Evolutionary conservation across 2,888 invertebrate genomes (phyloP).

Genomic region (Phorcus lineatus): DNA sequence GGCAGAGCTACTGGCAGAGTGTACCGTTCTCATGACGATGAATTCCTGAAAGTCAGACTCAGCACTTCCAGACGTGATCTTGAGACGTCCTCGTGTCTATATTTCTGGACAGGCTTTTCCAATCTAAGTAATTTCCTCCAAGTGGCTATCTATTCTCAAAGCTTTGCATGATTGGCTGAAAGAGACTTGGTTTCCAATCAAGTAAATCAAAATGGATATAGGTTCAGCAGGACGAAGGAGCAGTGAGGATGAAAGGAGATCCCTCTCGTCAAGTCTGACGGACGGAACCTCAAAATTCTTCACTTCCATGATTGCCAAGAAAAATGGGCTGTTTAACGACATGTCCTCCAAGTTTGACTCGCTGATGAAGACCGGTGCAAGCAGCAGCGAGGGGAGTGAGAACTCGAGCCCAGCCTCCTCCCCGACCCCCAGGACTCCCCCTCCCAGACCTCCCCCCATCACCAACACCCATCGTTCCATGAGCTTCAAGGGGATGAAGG

Average conservation of each 20-base stretch:
- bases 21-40: too few species aligned
- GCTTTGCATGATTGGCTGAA: constrained; percentile 17
- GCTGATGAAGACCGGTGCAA: constrained; percentile 52
- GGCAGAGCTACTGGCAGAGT: too few species aligned
- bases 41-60: too few species aligned
- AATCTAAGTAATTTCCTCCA: constrained; percentile 1
- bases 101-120: not conserved
- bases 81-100: not conserved
- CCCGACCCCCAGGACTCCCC: constrained; percentile 25
- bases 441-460: constrained; percentile 28
- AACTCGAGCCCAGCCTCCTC: constrained; percentile 28
- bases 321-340: constrained; percentile 70
- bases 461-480: constrained; percentile 18
- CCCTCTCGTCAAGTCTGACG: constrained; percentile 55
- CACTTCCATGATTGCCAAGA: constrained; percentile 69
- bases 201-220: constrained; percentile 12
- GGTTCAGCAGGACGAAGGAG: constrained; percentile 10
- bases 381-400: constrained; percentile 52
- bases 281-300: constrained; percentile 71
- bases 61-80: not conserved
- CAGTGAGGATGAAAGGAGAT: constrained; percentile 34
- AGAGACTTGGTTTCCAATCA: constrained; percentile 8
- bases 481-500: constrained; percentile 1
- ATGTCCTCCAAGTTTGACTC: constrained; percentile 71
- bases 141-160: not conserved